Evolutionary conservation across 2,888 invertebrate genomes (phyloP), one percentile per base, ranked within the genome.

Genomic region (Trichopria drosophilae): DNA sequence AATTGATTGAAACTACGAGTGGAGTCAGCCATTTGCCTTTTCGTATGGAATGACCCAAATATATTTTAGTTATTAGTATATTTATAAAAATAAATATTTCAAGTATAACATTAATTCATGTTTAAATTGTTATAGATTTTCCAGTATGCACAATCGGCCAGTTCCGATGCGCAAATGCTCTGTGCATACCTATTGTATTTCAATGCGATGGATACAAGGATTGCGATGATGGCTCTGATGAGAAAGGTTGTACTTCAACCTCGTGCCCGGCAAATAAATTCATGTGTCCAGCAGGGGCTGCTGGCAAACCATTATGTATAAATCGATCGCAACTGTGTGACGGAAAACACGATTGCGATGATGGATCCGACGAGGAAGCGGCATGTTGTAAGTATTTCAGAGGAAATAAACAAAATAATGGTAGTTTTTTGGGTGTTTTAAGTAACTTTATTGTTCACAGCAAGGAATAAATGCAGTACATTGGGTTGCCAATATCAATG

Each of bases 401-500:
- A 9, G 10, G 10, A 24, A 24, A 24, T 24, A 24, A 10, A 24
- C n/a, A 24, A 24, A 24, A 9, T 24, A 24, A 24, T 6, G 7
- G 12, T 15, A 37, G 12, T 20, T 23, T 28, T 4, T 42, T 24
- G 7, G 9, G 3, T 36, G 2, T 32, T 12, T 39, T 49, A 4
- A 44, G 15, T 13, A 29, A 39, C 20, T 16, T 24, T n/a, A 13
- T 44, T 48, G 53, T 58, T 75, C 77, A 10, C 73, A 90, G 94
- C 93, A 3, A 87, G 82, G 53, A 80, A 84, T 40, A 85, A 88
- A 31, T 98, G 98, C 71, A 86, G 87, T 0, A 83, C 86, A 3
- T 77, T 97, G 51, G 87, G 87, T 56, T 98, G 98, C 76, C 90
- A 92, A 71, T 87, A 93, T 78, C 89, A 87, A 69, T 98, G 98